Base-by-base conservation (phyloP, 2,797 vertebrate species). In the Clarias platycephalus region DNA sequence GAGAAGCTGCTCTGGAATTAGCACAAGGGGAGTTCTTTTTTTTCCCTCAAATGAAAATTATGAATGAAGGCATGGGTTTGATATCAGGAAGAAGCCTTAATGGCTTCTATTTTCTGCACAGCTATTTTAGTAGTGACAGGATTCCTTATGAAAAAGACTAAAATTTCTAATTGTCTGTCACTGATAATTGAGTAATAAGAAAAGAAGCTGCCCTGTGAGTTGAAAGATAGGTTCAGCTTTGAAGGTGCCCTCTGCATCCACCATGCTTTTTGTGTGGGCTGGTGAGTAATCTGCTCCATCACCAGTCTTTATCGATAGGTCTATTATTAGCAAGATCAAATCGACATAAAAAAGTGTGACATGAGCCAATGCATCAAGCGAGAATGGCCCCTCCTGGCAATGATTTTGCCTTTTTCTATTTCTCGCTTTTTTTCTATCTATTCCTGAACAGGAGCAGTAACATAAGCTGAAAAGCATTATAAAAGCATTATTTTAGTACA, bases 291-390 rank as follows among this genome's bases (percentile, higher is more conserved):
- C 2, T 24, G 67, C 85, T 88, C 91, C 57, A 53, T 84, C 55
- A 87, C 88, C 89, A 90, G 90, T 90, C 94, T 91, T 88, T 93
- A 95, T 93, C 83, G 90, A 93, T 92, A 88, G 86, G 85, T 91
- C 91, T 94, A 93, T 94, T 94, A 94, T 93, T 94, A 94, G 90
- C 82, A 75, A 91, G 91, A 89, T 85, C 85, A 90, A 90, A 90
- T 93, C 88, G 84, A 86, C 87, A 90, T 89, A 85, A 49, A 34
- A 62, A 60, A 74, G 84, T 86, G 28, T 80, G 87, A 89, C 88
- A 89, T 89, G 87, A 83, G 87, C 84, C 85, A 89, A 87, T 49
- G 76, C 67, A 74, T 62, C 79, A 86, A 67, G 58, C 84, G 76
- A 58, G 12, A 71, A 8, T 7, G 28, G 58, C 37, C 22, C 40